Evolutionary conservation across 2,888 invertebrate species (phyloP), one percentile per base, ranked within the genome.

Genomic region (Limnephilus lunatus): DNA sequence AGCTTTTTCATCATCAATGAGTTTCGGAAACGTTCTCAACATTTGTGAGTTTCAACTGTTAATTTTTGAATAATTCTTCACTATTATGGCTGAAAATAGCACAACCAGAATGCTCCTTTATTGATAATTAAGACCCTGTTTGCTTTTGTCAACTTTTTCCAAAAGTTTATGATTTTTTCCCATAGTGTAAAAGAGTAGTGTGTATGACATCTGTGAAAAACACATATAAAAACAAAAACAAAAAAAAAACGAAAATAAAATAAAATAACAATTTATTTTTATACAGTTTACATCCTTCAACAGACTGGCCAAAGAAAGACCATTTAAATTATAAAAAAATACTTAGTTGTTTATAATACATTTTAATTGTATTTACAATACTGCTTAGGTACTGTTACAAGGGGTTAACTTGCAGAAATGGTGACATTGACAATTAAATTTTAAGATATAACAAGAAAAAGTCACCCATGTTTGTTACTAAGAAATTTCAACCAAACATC

Each of bases 311-410:
- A n/a, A 68, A 81, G 48, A 53, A 3, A 35, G 88, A 30, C 80
- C 44, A 80, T 89, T 89, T 35, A 89, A 80, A 89, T 80, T 80
- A 87, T 80, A 89, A 89, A 88, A 89, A 89, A 81, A 89, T 87
- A 87, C 87, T 87, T 87, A 87, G 31, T 68, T 89, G 31, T 68
- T 89, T 89, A 89, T 81, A 89, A 80, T 80, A 89, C 80, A 89
- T 35, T 80, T 80, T 81, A 35, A 35, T 81, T 80, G n/a, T 88
- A 88, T 88, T 81, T 88, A 91, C 91, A 91, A 91, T 91, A 91
- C 91, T 91, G 91, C 31, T 91, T 88, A 91, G 91, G 91, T 91
- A 91, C 88, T 89, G 88, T 89, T 80, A 80, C 32, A 80, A 35
- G 80, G 48, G 31, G 31, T n/a, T 48, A 87, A 68, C 87, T 83